Conservation (phyloP, 2,888 invertebrate species). For the Autographa gamma region DNA sequence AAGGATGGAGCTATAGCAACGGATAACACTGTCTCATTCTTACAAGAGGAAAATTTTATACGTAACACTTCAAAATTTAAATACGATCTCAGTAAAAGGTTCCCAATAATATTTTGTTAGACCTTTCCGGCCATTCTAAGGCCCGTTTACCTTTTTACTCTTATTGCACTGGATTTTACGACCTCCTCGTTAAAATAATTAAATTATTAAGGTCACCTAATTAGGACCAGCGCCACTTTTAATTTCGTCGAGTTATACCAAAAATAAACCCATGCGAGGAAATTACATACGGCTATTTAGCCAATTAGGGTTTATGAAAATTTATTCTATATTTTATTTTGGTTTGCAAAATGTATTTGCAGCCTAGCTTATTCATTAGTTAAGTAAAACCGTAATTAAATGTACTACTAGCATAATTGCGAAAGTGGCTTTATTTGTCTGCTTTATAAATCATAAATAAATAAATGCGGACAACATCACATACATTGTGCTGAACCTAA, state of each 20-base stretch:
- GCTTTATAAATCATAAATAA: no score
- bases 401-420: no score
- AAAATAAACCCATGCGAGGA: background rate
- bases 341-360: background rate
- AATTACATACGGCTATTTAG: conserved; percentile 1
- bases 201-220: conserved; percentile 5
- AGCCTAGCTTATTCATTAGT: no score
- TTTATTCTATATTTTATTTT: background rate
- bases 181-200: background rate
- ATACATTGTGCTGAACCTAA: no score
- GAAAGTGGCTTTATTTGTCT: no score
- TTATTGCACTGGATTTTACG: conserved; percentile 1
- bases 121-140: background rate
- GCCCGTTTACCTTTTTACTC: background rate
- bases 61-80: background rate
- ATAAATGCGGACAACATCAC: no score
- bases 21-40: background rate
- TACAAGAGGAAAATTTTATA: background rate
- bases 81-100: background rate
- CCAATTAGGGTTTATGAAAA: background rate
- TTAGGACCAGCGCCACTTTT: background rate
- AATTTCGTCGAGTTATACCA: background rate
- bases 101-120: background rate
- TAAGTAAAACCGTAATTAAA: no score
- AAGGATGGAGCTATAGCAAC: background rate